These are phyloP conservation scores for Epistrophe eligans DNA, from an alignment of 2,888 invertebrate species.

Conservation along the genomic window DNA sequence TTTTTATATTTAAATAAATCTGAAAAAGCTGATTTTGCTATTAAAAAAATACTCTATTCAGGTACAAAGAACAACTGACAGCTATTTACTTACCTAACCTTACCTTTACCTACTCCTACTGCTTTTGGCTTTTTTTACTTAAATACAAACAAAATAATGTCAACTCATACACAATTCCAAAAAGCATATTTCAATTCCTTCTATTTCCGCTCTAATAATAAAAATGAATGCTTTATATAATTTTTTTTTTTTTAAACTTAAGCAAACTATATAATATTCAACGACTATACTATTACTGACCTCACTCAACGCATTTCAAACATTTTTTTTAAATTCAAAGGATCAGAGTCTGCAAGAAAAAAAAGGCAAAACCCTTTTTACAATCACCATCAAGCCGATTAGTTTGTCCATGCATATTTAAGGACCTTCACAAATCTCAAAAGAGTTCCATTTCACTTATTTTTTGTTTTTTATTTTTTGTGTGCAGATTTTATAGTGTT, in stretches of 20 bases:
- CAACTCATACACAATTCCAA: slow-evolving; percentile 20
- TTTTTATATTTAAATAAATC: no score
- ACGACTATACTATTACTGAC: slow-evolving; percentile 18
- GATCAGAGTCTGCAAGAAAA: slow-evolving; percentile 36
- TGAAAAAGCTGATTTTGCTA: no score
- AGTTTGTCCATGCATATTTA: slow-evolving; percentile 70
- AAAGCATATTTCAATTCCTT: slow-evolving; percentile 27
- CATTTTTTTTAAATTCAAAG: slow-evolving; percentile 62
- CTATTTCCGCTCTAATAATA: slow-evolving; percentile 43
- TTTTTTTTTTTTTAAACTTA: slow-evolving; percentile 11
- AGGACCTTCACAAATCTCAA: slow-evolving; percentile 54
- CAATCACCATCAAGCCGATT: slow-evolving; percentile 69
- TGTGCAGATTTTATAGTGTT: background rate
- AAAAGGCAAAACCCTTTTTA: slow-evolving; percentile 45
- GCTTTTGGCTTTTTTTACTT: background rate
- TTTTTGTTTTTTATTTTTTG: background rate
- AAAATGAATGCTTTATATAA: slow-evolving; percentile 23
- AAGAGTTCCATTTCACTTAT: slow-evolving; percentile 12
- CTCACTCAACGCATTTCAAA: slow-evolving; percentile 62
- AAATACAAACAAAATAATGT: slow-evolving; percentile 10
- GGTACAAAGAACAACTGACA: background rate
- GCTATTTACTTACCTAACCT: background rate
- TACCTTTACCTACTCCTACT: no score
- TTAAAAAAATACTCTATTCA: background rate
- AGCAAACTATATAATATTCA: slow-evolving; percentile 10